Base-by-base conservation (phyloP, 2,797 vertebrate species). In the Limnodromus scolopaceus region DNA sequence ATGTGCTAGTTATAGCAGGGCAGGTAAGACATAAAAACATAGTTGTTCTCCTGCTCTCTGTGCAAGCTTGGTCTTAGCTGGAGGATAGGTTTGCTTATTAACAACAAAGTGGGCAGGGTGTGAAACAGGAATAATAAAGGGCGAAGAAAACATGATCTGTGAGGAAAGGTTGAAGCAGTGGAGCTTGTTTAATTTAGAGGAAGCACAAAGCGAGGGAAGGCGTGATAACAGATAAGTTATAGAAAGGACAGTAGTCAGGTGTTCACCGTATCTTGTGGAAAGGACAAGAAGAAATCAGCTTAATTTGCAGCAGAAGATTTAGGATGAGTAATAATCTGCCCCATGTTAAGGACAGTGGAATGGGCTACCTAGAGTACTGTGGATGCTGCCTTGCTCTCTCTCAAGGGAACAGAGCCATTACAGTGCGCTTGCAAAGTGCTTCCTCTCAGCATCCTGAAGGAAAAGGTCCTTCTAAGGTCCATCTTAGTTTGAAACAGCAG, bases 141-240 rank as follows among this genome's bases (percentile, higher is more conserved):
- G n/a, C 1, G 1, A 70, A 65, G 34, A 30, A 39, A 51, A 16
- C 15, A 20, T 23, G 10, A 24, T 32, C 41, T 27, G 17, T 28
- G 77, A 45, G 53, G 53, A 70, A 38, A 5, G 16, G 7, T 0
- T 61, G 70, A 48, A 74, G 38, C 32, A 53, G 25, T 1, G 53
- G 34, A 22, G 30, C 43, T 66, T 55, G 45, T 18, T 76, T 53
- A n/a, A n/a, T 65, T 22, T 46, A 30, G 36, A 30, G n/a, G 39
- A 75, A 63, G 25, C 38, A 32, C 38, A 38, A 3, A 28, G 30
- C 6, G 27, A 41, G 27, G 39, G 27, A 70, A 38, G 34, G 43
- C 10, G 11, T 3, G 15, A 3, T 19, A n/a, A 24, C 36, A n/a
- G 45, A 1, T 13, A 20, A 45, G 36, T 45, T 60, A 15, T 0